A percentile compares a stretch with the other conserved stretches of the same genome.
Evolutionary conservation across 2,888 invertebrate species (phyloP).

Genomic region (Stenchaetothrips biformis): DNA sequence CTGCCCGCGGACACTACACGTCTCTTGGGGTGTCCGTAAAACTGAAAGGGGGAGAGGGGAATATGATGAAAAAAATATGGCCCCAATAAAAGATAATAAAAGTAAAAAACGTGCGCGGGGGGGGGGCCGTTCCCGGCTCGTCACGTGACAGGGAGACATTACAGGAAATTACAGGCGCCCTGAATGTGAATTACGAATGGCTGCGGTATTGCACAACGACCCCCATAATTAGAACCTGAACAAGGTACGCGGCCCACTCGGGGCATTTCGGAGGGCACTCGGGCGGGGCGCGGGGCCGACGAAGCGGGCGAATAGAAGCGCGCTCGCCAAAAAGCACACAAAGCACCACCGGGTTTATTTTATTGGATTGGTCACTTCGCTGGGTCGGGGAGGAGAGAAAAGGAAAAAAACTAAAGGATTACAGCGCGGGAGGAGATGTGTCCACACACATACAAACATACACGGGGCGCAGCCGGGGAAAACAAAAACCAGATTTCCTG

Average conservation of each 20-base stretch:
- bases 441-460: too few relatives aligned
- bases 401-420: too few relatives aligned
- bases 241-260: not conserved
- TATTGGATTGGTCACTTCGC: too few relatives aligned
- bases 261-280: too few relatives aligned
- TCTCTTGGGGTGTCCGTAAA: not conserved
- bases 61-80: not conserved
- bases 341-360: too few relatives aligned
- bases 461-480: too few relatives aligned
- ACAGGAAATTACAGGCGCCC: not conserved
- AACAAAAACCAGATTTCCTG: too few relatives aligned
- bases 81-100: not conserved
- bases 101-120: too few relatives aligned
- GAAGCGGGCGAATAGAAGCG: too few relatives aligned
- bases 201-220: not conserved
- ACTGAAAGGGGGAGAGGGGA: not conserved
- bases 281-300: not conserved
- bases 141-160: not conserved
- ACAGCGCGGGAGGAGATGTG: too few relatives aligned
- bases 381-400: too few relatives aligned
- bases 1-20: not conserved
- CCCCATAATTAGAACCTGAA: slow-evolving; percentile 10
- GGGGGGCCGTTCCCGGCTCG: not conserved
- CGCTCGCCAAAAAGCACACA: too few relatives aligned
- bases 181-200: slow-evolving; percentile 22